A percentile compares a stretch with the other conserved stretches of the same genome.
Evolutionary conservation across 2,888 invertebrate genomes (phyloP).

Genomic region (Microdon myrmicae): DNA sequence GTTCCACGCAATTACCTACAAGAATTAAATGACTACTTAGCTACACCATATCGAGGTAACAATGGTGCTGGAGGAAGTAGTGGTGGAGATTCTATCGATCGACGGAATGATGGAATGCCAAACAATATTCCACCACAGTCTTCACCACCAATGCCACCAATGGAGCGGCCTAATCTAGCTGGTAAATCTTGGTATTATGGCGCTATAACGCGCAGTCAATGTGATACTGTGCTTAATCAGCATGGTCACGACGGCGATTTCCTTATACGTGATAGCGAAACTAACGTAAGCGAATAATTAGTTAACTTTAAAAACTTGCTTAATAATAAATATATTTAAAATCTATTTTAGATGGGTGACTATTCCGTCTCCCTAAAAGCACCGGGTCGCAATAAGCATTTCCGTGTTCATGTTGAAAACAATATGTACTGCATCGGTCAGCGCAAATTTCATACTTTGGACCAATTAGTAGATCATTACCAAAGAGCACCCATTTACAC

Average conservation of each 20-base stretch:
- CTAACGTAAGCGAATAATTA: conserved; percentile 81
- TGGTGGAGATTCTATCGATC: conserved; percentile 69
- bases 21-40: conserved; percentile 89
- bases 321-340: conserved; percentile 17
- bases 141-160: conserved; percentile 61
- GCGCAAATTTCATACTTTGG: conserved; percentile 94
- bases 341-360: conserved; percentile 87
- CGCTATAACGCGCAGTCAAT: conserved; percentile 92
- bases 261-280: conserved; percentile 98
- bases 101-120: conserved; percentile 66
- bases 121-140: conserved; percentile 59
- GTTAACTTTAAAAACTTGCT: not conserved
- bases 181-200: conserved; percentile 98
- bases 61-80: conserved; percentile 68
- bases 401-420: conserved; percentile 95
- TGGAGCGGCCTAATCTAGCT: conserved; percentile 76
- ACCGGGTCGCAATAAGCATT: conserved; percentile 97
- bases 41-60: conserved; percentile 78
- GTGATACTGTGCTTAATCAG: conserved; percentile 94
- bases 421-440: conserved; percentile 96
- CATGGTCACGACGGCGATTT: conserved; percentile 98
- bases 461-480: conserved; percentile 97
- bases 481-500: conserved; percentile 99
- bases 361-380: conserved; percentile 98
- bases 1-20: conserved; percentile 96